Base-by-base conservation (phyloP, 1,140 invertebrate species). In the Archivesica marissinica region DNA sequence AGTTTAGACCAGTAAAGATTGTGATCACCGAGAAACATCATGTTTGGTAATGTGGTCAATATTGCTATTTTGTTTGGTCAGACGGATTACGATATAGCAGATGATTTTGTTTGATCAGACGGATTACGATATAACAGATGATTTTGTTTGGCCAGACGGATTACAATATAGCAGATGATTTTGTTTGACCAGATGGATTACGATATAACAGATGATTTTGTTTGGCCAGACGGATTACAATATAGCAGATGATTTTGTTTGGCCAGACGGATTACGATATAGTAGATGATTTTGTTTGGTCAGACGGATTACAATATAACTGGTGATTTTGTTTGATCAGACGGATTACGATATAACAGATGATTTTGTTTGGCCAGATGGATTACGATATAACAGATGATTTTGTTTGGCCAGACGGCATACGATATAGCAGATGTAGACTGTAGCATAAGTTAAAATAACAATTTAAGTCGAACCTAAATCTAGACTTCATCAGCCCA, bases 401-500 rank as follows among this genome's bases (percentile, higher is more conserved):
- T n/a, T n/a, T n/a, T n/a, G n/a, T n/a, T n/a, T 54, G 4, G 7
- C n/a, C n/a, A 54, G 25, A 54, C 9, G 15, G 4, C 52, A n/a
- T n/a, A n/a, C n/a, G n/a, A 11, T 54, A 54, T 11, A 13, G 4
- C 4, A 54, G 25, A 13, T 54, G 25, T 54, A n/a, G 25, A 13
- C 4, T 4, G 4, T 54, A 6, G 4, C 15, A 11, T 13, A 11
- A 4, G n/a, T n/a, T 11, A 54, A n/a, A 4, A 13, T 23, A 11
- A 4, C 4, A 54, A 13, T 54, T 11, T 13, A 11, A 54, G 25
- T 23, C 15, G 25, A 11, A 72, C 68, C 68, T 72, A 25, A 72
- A 72, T 72, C 68, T 47, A 9, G 68, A 72, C n/a, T 72, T 72
- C 11, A 72, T 17, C 13, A 47, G 1, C 0, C 68, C 68, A 44